Evolutionary conservation across 92 coral and sea anemone species (phyloP), one percentile per base, ranked within the genome.

Genomic region (Plumapathes pennacea): DNA sequence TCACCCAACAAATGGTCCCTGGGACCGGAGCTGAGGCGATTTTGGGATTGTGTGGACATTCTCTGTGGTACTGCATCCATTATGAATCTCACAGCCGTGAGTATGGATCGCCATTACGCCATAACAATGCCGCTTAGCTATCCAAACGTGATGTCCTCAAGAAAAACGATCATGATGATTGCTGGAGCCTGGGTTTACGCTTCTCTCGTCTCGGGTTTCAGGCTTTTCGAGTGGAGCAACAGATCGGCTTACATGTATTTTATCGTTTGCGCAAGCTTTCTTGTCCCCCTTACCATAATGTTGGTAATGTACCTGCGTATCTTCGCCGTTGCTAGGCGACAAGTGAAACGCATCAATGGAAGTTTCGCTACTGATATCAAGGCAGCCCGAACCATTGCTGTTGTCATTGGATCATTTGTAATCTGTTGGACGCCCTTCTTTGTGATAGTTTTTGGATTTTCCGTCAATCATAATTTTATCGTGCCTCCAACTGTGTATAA

Each of bases 1-100:
- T 76, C 89, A 3, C 59, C 69, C 28, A 71, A 76, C 30, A 54
- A 23, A 17, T 82, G 95, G 95, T 38, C 56, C 25, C 61, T 86
- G 34, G 63, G 95, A 17, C n/a, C 17, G 25, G 50, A 72, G 45
- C 54, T 82, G 32, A 38, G 28, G 21, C 38, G 54, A 25, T 82
- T 86, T 38, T 86, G 95, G 95, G 72, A 73, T 24, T 86, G 95
- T 46, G 79, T 82, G 85, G 95, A 86, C 25, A 86, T 86, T 40
- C 46, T 86, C 28, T 86, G 95, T 20, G 95, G 89, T 19, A 86
- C 89, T 14, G 82, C 95, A 10, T 86, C 95, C 28, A 82, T 77
- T 10, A 86, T 86, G 95, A 86, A 86, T 58, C 62, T 86, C n/a
- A 77, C 88, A 20, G 95, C 95, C 40, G 95, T 86, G 8, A 73